Evolutionary conservation across 2,888 invertebrate species (phyloP), one percentile per base, ranked within the genome.

Genomic region (Fragum whitleyi): DNA sequence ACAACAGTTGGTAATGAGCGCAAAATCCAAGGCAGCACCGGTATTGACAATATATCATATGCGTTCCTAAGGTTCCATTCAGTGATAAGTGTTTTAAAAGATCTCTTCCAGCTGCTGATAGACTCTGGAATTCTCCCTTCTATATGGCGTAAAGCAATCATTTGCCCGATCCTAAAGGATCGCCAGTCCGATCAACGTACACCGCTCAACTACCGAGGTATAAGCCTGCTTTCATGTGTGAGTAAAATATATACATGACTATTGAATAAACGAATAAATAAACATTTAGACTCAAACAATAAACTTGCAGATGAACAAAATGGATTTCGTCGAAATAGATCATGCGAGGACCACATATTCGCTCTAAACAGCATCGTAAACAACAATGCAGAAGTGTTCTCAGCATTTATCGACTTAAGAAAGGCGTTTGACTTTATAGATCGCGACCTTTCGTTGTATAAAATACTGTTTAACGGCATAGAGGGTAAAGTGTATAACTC

Each of bases 311-410:
- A 81, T 28, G 77, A 81, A 29, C 77, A 81, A 57, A 77, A 81
- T 47, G 81, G 81, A 5, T 81, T 81, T 29, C 36, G 81, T 2
- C 11, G 16, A 29, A n/a, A 47, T 21, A 68, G 81, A 36, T 77
- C 81, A 21, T 81, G 77, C 67, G 77, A 81, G 55, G 77, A 81
- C 59, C 81, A 81, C 28, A 68, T 70, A 6, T 81, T 76, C 42
- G 62, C 73, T 0, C 23, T 77, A 6, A 69, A 73, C 57, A 81
- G 77, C 55, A 68, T 81, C 26, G 21, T 76, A 36, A 36, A 42
- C 11, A 73, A 77, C 42, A 53, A 71, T 53, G 28, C 32, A 14
- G 16, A 28, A 29, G 57, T 77, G 1, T 67, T 39, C 29, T 55
- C 72, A 5, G 67, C 77, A 29, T 73, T 36, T 42, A 77, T 72